Conservation (phyloP, 2,888 invertebrate genomes). For the Drosophila rubida region DNA sequence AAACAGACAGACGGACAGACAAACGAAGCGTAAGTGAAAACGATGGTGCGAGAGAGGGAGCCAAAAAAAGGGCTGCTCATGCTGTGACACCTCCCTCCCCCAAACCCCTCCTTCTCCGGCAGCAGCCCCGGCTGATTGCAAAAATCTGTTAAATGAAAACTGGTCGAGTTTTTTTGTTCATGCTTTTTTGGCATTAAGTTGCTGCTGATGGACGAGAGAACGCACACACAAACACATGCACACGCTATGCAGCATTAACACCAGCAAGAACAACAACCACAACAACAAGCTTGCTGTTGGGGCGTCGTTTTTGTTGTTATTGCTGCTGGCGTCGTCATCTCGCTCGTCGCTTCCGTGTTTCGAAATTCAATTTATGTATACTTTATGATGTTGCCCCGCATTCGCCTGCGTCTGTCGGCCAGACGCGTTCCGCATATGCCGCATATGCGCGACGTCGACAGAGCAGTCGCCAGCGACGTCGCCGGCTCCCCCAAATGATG, state of each 20-base stretch:
- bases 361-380: conserved; percentile 79
- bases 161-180: conserved; percentile 37
- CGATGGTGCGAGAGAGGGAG: not conserved
- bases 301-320: conserved; percentile 39
- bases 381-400: conserved; percentile 63
- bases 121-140: conserved; percentile 40
- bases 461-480: conserved; percentile 27
- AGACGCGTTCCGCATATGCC: conserved; percentile 45
- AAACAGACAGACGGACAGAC: conserved; percentile 11
- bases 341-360: conserved; percentile 72
- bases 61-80: conserved; percentile 31
- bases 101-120: not conserved
- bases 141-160: conserved; percentile 66
- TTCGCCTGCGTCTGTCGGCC: conserved; percentile 38
- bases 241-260: conserved; percentile 44
- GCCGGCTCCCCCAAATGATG: conserved; percentile 53
- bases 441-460: conserved; percentile 31
- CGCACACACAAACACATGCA: conserved; percentile 9
- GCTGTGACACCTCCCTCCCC: conserved; percentile 34
- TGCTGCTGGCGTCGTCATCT: conserved; percentile 26
- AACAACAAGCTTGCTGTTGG: conserved; percentile 42
- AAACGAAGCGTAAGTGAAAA: conserved; percentile 25
- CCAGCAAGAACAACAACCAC: conserved; percentile 41
- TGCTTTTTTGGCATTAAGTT: conserved; percentile 37
- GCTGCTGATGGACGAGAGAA: conserved; percentile 47